Base-by-base conservation (phyloP, 1,140 invertebrate species). In the Anagrus nilaparvatae region DNA sequence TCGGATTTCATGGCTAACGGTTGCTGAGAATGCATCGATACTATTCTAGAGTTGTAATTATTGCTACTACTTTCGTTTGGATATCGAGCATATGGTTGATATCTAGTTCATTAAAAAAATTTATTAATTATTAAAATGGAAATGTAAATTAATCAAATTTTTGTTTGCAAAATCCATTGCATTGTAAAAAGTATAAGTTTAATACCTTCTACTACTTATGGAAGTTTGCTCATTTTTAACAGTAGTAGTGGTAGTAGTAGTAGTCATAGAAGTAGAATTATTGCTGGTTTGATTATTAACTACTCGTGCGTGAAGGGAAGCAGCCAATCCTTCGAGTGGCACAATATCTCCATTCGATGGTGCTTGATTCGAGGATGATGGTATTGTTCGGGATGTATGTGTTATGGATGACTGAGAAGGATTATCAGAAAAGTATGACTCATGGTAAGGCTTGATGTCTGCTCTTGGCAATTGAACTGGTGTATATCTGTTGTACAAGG, bases 241-340 rank as follows among this genome's bases (percentile, higher is more conserved):
- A 29, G 54, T 59, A 34, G 17, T 50, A 14, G 40, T 50, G 36
- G 49, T 32, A 41, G n/a, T n/a, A n/a, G 6, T 33, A 39, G 32
- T 39, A 38, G 32, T 42, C n/a, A n/a, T n/a, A 8, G 12, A 6
- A 8, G 24, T 27, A 8, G 24, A n/a, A 18, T 43, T 50, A 50
- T 29, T 58, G 43, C 51, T 53, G 46, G 50, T 62, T 39, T 64
- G 62, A 47, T 70, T 71, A 46, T 71, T 70, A n/a, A 86, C 63
- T 49, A 87, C 82, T 52, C 84, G 73, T 30, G 82, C 83, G 53
- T 87, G 84, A 34, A 88, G 60, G 21, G 82, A 84, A 25, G 84
- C 85, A n/a, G 85, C 85, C 27, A 89, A 57, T 18, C 85, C 84
- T 74, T 75, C 69, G 16, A 75, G 66, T 3, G 73, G 65, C 27